Base-by-base conservation (phyloP, 2,113 vertebrate species). In the Probosciger aterrimus region DNA sequence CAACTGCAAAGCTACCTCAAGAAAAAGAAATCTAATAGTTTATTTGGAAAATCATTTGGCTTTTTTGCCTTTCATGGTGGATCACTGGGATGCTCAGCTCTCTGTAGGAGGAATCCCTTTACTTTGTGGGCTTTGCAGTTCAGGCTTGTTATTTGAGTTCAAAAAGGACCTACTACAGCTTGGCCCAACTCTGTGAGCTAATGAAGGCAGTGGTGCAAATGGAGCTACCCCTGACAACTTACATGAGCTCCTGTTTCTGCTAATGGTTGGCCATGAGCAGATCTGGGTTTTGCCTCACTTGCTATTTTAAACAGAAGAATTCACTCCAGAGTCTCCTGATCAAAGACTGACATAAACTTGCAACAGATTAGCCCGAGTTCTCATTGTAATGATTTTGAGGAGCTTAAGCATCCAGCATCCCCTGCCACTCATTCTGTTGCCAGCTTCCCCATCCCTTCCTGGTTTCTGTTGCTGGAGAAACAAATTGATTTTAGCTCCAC, bases 401-500 rank as follows among this genome's bases (percentile, higher is more conserved):
- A 5, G 35, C 5, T 84, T 79, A 55, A 30, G 10, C 17, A 16
- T 39, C 84, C 24, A 27, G 11, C 18, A 14, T 44, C 84, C 18
- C 14, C 53, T 85, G 63, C 22, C 74, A 57, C 49, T 91, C 74
- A 37, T 47, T 79, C 57, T 2, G 0, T 46, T 70, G 31, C 46
- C 57, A 80, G 4, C 2, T 76, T 79, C 62, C 25, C n/a, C 35
- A 46, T 49, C 78, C 49, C 24, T 52, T 84, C 57, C 31, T 79
- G 39, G 17, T 6, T n/a, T 55, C 53, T 46, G 50, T 30, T 73
- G 7, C 31, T 85, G 49, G 67, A 80, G 87, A 96, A 49, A 77
- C 20, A 85, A 88, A 96, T 84, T 84, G 94, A 91, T 94, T 87
- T 95, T 62, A 57, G 6, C 59, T 88, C 53, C 16, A 8, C 15